A percentile compares a stretch with the other conserved stretches of the same genome.
Evolutionary conservation across 2,113 vertebrate genomes (phyloP).

Genomic region (Speoplatyrhinus poulsoni): DNA sequence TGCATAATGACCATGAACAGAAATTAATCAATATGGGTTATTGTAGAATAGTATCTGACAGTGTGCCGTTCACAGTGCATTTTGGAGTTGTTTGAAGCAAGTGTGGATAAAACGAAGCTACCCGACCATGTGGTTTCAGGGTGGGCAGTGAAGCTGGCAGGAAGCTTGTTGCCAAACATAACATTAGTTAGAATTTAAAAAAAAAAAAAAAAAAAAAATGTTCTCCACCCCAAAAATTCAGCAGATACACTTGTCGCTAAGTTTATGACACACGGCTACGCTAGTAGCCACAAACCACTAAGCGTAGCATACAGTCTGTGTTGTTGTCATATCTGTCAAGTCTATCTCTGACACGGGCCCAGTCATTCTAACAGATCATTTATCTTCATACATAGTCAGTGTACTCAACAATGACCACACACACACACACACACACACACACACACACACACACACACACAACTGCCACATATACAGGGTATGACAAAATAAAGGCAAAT

Average conservation of each 20-base stretch:
- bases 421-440: not conserved
- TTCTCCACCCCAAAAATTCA: conserved; percentile 36
- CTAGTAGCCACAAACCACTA: conserved; percentile 43
- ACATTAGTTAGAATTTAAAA: conserved; percentile 55
- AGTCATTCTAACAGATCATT: conserved; percentile 24
- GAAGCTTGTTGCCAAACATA: conserved; percentile 67
- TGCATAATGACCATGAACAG: conserved; percentile 41
- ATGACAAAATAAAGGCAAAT: conserved; percentile 25
- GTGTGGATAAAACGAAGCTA: conserved; percentile 45
- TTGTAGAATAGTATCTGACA: conserved; percentile 49
- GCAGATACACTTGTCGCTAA: conserved; percentile 33
- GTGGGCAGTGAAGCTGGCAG: conserved; percentile 69
- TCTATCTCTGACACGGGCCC: conserved; percentile 37
- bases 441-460: not conserved
- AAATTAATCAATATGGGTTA: conserved; percentile 25
- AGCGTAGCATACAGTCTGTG: conserved; percentile 39
- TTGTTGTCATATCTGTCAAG: conserved; percentile 30
- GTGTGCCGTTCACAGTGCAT: conserved; percentile 67
- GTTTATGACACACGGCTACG: conserved; percentile 48
- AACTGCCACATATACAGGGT: conserved; percentile 31
- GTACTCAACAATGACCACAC: conserved; percentile 37
- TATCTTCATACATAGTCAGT: conserved; percentile 33
- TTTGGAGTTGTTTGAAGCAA: conserved; percentile 45
- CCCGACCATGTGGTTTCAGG: conserved; percentile 55
- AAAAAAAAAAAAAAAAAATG: conserved; percentile 57